A percentile compares a stretch with the other conserved stretches of the same genome.
Evolutionary conservation across 53 echinoderm and acorn worm genomes (phyloP).

Genomic region (Echinarachnius parma): DNA sequence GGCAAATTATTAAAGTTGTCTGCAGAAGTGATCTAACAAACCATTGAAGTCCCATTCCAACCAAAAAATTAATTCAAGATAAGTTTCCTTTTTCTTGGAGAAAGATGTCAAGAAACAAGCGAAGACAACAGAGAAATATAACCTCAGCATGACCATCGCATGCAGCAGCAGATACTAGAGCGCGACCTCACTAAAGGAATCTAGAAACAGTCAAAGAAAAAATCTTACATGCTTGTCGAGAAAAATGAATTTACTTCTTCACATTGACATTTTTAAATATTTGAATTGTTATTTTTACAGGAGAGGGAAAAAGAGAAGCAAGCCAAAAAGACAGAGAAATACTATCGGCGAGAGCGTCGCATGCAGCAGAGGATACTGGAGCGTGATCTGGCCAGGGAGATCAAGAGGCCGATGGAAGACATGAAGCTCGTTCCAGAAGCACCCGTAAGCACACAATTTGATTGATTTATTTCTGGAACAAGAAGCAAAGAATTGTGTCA

Average conservation of each 20-base stretch:
- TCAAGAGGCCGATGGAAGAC: slow-evolving; percentile 98
- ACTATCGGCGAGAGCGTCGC: slow-evolving; percentile 67
- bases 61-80: too few species aligned
- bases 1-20: too few species aligned
- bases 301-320: slow-evolving; percentile 84
- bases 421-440: slow-evolving; percentile 81
- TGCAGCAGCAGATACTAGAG: slow-evolving; percentile 81
- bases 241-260: background rate
- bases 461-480: background rate
- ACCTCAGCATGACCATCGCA: slow-evolving; percentile 62
- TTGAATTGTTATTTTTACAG: slow-evolving; percentile 30
- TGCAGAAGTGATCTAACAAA: too few species aligned
- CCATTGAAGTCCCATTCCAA: too few species aligned
- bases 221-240: too few species aligned
- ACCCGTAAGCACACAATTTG: slow-evolving; percentile 48
- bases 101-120: slow-evolving; percentile 76
- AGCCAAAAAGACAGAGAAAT: slow-evolving; percentile 80
- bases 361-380: slow-evolving; percentile 82
- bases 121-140: slow-evolving; percentile 80
- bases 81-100: slow-evolving; percentile 48
- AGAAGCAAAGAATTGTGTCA: background rate
- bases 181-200: slow-evolving; percentile 82
- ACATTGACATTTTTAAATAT: background rate
- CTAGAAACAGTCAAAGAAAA: slow-evolving; percentile 96
- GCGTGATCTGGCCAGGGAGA: slow-evolving; percentile 79